Evolutionary conservation across 2,113 vertebrate species (phyloP).

Genomic region (Maccullochella peelii): DNA sequence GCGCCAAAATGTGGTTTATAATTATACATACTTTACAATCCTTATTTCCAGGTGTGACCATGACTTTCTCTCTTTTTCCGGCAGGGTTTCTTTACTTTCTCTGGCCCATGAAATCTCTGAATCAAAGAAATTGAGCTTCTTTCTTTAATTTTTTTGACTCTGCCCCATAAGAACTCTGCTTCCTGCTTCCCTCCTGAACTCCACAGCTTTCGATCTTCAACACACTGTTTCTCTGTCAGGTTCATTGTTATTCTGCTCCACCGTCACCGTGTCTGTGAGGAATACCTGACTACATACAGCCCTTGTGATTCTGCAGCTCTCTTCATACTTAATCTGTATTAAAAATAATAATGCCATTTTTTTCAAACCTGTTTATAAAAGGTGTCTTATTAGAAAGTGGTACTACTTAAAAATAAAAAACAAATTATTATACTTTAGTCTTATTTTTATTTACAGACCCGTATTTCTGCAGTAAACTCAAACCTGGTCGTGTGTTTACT

Average conservation of each 20-base stretch:
- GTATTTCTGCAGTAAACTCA: background rate
- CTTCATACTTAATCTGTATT: background rate
- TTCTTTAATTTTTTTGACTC: no score
- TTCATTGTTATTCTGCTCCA: constrained; percentile 42
- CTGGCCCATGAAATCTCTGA: background rate
- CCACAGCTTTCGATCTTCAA: background rate
- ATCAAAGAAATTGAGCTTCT: no score
- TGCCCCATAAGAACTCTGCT: background rate
- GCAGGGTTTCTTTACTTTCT: background rate
- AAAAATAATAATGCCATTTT: background rate
- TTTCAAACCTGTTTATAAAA: background rate
- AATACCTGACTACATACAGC: background rate
- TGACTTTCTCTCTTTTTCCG: background rate
- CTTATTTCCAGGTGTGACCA: background rate
- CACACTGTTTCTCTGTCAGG: background rate
- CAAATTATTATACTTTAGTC: background rate
- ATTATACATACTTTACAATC: background rate
- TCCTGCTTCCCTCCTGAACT: background rate
- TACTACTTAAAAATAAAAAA: no score
- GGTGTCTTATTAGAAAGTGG: no score
- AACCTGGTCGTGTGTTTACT: background rate
- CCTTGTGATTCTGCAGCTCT: constrained; percentile 7
- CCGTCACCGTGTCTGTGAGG: background rate
- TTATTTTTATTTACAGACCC: background rate
- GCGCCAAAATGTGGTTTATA: background rate